These are phyloP conservation scores for Canis aureus DNA, from an alignment of 2,113 vertebrate species.

Conservation along the genomic window DNA sequence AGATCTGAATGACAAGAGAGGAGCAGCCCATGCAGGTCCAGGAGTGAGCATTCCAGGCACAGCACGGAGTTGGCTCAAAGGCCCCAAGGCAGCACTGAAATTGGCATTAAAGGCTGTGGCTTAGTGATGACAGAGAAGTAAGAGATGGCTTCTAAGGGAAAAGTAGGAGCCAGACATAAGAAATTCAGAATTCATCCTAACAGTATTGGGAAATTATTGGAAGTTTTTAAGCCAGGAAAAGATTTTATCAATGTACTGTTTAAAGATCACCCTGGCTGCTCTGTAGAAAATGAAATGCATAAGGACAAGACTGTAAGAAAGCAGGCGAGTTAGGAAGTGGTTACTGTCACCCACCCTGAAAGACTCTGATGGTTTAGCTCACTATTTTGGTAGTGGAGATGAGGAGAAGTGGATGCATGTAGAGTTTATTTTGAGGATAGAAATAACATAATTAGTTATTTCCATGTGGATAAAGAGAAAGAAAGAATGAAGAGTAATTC, in stretches of 20 bases:
- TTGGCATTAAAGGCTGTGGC: fast-evolving
- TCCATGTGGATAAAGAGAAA: background rate
- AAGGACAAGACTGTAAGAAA: background rate
- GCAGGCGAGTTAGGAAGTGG: background rate
- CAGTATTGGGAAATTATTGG: background rate
- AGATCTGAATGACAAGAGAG: background rate
- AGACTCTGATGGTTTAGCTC: background rate
- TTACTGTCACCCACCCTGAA: background rate
- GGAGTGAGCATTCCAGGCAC: background rate
- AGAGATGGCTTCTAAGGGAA: background rate
- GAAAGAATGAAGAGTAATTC: background rate
- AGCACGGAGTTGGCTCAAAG: background rate
- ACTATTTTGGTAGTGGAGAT: background rate
- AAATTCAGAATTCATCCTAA: slow-evolving; percentile 18
- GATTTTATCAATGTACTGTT: background rate
- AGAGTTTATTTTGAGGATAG: background rate
- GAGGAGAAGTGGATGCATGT: background rate
- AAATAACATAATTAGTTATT: background rate
- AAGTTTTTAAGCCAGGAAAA: slow-evolving; percentile 8
- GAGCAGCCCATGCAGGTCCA: background rate
- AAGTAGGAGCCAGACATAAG: background rate
- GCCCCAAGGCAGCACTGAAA: background rate
- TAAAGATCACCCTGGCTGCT: background rate
- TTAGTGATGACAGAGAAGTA: background rate
- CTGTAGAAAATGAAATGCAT: background rate